A percentile compares a stretch with the other conserved stretches of the same genome.
Evolutionary conservation across 2,113 vertebrate species (phyloP).

Genomic region (Forbesichthys agassizii): DNA sequence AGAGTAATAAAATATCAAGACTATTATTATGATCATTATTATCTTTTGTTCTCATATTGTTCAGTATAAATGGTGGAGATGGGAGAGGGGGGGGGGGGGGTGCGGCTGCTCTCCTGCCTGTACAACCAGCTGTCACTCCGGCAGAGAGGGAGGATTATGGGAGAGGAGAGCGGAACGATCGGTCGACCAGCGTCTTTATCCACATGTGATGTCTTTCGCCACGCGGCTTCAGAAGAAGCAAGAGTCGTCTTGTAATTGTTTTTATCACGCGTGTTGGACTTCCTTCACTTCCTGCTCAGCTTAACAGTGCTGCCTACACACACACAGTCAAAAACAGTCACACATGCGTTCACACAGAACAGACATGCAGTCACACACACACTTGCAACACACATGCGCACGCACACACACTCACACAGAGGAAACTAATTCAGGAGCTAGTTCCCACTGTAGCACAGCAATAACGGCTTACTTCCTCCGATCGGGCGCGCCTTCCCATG

Average conservation of each 20-base stretch:
- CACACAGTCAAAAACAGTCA: constrained; percentile 1
- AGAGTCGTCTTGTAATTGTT: constrained; percentile 15
- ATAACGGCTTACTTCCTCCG: constrained; percentile 37
- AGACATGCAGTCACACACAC: background rate
- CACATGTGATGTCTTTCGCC: constrained; percentile 42
- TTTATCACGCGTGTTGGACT: background rate
- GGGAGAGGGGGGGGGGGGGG: constrained; percentile 40
- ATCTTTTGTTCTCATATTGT: constrained; percentile 83
- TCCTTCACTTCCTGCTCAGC: background rate
- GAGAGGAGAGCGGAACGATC: constrained; percentile 48
- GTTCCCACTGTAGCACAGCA: constrained; percentile 19
- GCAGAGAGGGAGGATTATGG: constrained; percentile 50
- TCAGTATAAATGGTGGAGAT: constrained; percentile 86
- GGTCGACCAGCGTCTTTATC: constrained; percentile 55
- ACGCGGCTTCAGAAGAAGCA: constrained; percentile 34
- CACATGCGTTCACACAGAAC: too few relatives aligned
- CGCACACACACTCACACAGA: constrained; percentile 1
- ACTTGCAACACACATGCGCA: background rate
- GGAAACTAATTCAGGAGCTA: constrained; percentile 31
- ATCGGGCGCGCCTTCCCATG: constrained; percentile 68
- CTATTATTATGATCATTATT: constrained; percentile 75
- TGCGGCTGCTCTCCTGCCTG: constrained; percentile 54
- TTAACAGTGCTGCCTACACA: constrained; percentile 6
- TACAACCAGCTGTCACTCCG: constrained; percentile 43
- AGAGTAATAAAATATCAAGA: constrained; percentile 97